phyloP scores from a whole-genome alignment of 1,140 invertebrate genomes.

The Temnothorax nylanderi region DNA sequence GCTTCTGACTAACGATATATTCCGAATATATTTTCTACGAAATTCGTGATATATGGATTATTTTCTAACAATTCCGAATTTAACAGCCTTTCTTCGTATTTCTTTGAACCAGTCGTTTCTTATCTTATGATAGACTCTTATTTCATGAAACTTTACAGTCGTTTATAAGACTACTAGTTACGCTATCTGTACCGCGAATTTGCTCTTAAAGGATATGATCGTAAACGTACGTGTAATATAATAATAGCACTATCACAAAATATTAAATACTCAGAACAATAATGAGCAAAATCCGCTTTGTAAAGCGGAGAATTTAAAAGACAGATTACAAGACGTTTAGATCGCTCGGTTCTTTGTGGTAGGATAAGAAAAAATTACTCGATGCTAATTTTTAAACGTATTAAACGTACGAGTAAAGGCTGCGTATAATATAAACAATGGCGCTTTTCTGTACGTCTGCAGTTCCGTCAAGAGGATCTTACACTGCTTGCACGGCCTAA shows the following conservation, averaged over 20 bases:
- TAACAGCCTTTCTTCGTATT: neutral
- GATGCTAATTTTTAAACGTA: neutral
- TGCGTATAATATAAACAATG: neutral
- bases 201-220: neutral
- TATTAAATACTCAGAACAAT: neutral
- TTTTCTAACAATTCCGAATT: neutral
- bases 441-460: neutral
- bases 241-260: neutral
- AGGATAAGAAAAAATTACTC: neutral
- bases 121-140: neutral
- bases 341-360: neutral
- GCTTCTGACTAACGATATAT: neutral
- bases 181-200: neutral
- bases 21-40: too few relatives aligned
- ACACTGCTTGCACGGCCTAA: neutral
- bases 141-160: neutral
- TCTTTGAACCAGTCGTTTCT: neutral
- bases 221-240: neutral
- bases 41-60: neutral
- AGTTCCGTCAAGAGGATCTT: neutral
- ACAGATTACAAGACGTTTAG: neutral
- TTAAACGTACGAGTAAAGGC: neutral
- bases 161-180: neutral
- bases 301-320: neutral
- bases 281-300: neutral